Percentiles rank a stretch among this genome's conserved stretches.
phyloP scores from a whole-genome alignment of 2,797 vertebrate genomes.

The Coregonus ussuriensis region DNA sequence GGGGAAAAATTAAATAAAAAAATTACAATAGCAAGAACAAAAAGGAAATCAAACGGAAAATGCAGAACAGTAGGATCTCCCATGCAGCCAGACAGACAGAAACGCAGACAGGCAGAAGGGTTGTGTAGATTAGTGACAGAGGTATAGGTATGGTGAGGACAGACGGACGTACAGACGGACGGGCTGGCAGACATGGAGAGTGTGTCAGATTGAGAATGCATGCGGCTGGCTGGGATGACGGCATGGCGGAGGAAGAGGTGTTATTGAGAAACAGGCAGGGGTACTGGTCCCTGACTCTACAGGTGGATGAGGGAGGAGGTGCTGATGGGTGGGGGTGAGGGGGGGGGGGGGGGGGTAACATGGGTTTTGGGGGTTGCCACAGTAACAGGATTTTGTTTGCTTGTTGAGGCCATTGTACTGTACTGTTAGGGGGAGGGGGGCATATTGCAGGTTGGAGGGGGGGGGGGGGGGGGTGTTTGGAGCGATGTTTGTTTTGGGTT shows the following conservation, averaged over 20 bases:
- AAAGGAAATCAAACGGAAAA: conserved; percentile 47
- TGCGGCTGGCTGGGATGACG: background rate
- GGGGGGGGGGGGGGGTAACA: background rate
- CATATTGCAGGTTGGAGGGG: too few relatives aligned
- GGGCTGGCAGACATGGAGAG: background rate
- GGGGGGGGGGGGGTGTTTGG: background rate
- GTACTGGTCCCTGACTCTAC: background rate
- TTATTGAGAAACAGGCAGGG: background rate
- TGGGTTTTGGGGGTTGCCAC: conserved; percentile 62
- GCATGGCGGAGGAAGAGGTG: background rate
- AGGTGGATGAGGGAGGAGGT: background rate
- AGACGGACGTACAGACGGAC: background rate
- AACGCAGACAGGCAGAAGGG: too few relatives aligned
- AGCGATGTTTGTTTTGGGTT: too few relatives aligned
- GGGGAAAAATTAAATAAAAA: too few relatives aligned
- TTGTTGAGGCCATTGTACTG: too few relatives aligned
- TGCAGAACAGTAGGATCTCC: background rate
- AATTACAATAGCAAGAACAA: conserved; percentile 34
- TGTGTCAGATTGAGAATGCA: background rate
- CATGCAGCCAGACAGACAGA: too few relatives aligned
- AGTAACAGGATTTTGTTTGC: conserved; percentile 60
- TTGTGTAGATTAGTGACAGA: background rate
- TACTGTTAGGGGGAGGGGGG: background rate
- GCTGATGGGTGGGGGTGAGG: background rate
- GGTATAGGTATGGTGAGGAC: background rate